Evolutionary conservation across 1,140 invertebrate species (phyloP).

Genomic region (Brachionus plicatilis): DNA sequence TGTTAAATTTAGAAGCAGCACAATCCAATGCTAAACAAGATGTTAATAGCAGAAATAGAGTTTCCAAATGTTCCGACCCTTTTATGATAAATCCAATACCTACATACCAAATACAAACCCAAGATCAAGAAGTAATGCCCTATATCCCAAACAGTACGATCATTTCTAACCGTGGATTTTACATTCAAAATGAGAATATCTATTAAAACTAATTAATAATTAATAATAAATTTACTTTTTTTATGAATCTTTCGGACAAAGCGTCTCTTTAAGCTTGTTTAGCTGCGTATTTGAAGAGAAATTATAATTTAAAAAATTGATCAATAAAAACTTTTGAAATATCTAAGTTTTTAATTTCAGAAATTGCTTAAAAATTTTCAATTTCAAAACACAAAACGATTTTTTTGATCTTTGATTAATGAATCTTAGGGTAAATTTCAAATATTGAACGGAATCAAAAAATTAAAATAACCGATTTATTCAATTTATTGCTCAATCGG

Average conservation of each 20-base stretch:
- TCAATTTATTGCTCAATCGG: background rate
- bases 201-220: background rate
- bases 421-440: too few relatives aligned
- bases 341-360: too few relatives aligned
- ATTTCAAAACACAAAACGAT: too few relatives aligned
- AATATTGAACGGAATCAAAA: too few relatives aligned
- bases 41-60: too few relatives aligned
- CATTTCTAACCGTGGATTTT: background rate
- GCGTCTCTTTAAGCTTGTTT: background rate
- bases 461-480: background rate
- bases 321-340: too few relatives aligned
- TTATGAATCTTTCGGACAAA: background rate
- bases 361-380: too few relatives aligned
- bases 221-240: background rate
- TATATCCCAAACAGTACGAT: background rate
- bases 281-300: too few relatives aligned
- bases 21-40: background rate
- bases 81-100: background rate
- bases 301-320: too few relatives aligned
- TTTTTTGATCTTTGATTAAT: too few relatives aligned
- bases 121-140: background rate
- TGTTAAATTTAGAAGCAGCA: background rate
- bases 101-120: background rate
- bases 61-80: too few relatives aligned
- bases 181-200: background rate